phyloP scores from a whole-genome alignment of 1,140 invertebrate species.

The Trissolcus basalis region DNA sequence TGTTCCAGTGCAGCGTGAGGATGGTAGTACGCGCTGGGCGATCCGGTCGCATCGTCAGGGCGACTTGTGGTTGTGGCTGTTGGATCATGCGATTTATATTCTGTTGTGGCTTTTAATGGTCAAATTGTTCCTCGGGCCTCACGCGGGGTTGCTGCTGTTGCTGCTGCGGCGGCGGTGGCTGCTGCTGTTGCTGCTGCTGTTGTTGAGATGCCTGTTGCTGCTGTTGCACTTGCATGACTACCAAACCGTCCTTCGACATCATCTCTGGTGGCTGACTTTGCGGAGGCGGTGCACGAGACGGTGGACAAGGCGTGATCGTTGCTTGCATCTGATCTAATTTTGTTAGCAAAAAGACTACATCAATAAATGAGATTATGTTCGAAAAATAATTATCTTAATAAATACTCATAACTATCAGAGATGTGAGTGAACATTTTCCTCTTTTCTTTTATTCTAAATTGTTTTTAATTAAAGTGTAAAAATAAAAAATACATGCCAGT shows the following conservation, averaged over 20 bases:
- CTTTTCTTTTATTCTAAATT: no score
- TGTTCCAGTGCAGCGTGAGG: slow-evolving; percentile 70
- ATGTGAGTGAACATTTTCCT: no score
- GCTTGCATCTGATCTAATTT: slow-evolving; percentile 78
- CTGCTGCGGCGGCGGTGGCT: slow-evolving; percentile 23
- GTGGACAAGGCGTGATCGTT: slow-evolving; percentile 81
- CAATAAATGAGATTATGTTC: neutral
- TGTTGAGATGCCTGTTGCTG: slow-evolving; percentile 54
- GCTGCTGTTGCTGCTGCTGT: slow-evolving; percentile 37
- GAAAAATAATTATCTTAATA: neutral
- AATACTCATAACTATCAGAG: no score
- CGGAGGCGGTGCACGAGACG: slow-evolving; percentile 55
- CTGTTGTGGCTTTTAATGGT: slow-evolving; percentile 86
- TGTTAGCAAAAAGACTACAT: slow-evolving; percentile 4
- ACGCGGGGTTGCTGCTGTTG: slow-evolving; percentile 16
- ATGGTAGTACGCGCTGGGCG: slow-evolving; percentile 69
- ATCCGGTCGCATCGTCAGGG: slow-evolving; percentile 72
- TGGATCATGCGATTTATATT: slow-evolving; percentile 75
- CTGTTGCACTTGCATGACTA: slow-evolving; percentile 80
- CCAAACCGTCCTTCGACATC: slow-evolving; percentile 78
- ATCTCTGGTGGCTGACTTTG: slow-evolving; percentile 65
- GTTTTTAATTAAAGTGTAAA: no score
- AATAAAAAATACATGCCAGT: no score
- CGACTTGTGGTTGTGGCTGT: slow-evolving; percentile 75
- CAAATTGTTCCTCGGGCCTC: slow-evolving; percentile 78